A percentile compares a stretch with the other conserved stretches of the same genome.
These are phyloP conservation scores for Mythimna impura DNA, from an alignment of 2,888 invertebrate genomes.

Conservation along the genomic window DNA sequence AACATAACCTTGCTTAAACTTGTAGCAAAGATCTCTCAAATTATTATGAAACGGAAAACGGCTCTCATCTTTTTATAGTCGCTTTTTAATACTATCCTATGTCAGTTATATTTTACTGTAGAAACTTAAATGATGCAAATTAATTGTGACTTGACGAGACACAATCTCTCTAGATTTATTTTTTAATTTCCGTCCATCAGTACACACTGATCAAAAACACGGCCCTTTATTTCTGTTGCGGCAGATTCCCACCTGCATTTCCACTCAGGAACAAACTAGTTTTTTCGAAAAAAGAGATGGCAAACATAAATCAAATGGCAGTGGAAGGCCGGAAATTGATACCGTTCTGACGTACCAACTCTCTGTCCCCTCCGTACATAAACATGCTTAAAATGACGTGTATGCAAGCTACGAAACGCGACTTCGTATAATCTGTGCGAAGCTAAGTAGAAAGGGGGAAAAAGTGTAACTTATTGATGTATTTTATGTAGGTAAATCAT, in stretches of 20 bases:
- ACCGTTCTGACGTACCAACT: constrained; percentile 77
- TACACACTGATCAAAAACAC: constrained; percentile 30
- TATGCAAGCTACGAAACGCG: constrained; percentile 49
- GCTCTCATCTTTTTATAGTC: neutral
- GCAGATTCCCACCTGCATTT: constrained; percentile 54
- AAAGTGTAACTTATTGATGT: constrained; percentile 41
- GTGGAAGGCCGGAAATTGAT: constrained; percentile 85
- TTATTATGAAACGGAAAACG: neutral
- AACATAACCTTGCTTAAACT: neutral
- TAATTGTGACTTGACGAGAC: neutral
- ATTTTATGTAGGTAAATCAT: constrained; percentile 16
- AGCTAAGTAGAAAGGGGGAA: constrained; percentile 36
- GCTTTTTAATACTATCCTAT: neutral
- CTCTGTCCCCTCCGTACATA: constrained; percentile 72
- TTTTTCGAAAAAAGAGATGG: constrained; percentile 73
- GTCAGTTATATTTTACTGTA: neutral
- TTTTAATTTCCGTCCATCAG: constrained; percentile 16
- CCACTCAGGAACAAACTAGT: constrained; percentile 58
- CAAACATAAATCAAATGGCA: constrained; percentile 85
- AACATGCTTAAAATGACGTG: constrained; percentile 66
- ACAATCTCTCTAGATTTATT: neutral
- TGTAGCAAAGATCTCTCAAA: neutral
- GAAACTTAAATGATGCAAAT: neutral
- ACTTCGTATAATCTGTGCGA: constrained; percentile 56
- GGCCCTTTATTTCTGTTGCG: constrained; percentile 36